Conservation (phyloP, 1,140 invertebrate species). For the Drosophila nigromelanica region DNA sequence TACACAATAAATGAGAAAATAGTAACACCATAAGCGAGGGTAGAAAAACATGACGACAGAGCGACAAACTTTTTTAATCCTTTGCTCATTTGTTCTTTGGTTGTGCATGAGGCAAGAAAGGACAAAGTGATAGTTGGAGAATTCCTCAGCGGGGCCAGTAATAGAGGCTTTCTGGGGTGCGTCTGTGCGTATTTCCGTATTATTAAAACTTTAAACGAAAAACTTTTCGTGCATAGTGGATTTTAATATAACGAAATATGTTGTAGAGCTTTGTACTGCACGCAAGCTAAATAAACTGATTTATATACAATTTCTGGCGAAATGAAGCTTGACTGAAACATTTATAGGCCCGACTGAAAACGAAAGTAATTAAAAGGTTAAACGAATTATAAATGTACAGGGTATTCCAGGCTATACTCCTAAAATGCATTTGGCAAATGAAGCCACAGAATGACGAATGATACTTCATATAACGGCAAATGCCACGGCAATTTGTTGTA, state of each 20-base stretch:
- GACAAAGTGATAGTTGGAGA: conserved; percentile 15
- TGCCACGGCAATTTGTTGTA: conserved; percentile 19
- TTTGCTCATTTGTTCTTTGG: conserved; percentile 63
- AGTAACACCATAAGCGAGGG: background rate
- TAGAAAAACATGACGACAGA: conserved; percentile 26
- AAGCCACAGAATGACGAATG: conserved; percentile 58
- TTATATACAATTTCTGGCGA: background rate
- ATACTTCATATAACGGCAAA: conserved; percentile 30
- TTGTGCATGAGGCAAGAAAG: conserved; percentile 9
- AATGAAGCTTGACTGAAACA: background rate
- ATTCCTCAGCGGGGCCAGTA: background rate
- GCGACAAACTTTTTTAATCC: conserved; percentile 67
- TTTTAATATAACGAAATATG: conserved; percentile 48
- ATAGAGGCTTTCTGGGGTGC: background rate
- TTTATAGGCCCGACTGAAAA: background rate
- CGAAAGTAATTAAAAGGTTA: background rate
- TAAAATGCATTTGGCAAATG: conserved; percentile 30
- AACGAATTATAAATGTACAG: background rate
- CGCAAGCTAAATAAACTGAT: conserved; percentile 1
- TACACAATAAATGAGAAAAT: background rate
- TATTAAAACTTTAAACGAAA: conserved; percentile 69
- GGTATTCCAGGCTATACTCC: background rate
- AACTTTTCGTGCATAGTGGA: conserved; percentile 50
- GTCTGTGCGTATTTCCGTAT: conserved; percentile 25
- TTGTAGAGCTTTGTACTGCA: background rate